These are phyloP conservation scores for Lithobius niger DNA, from an alignment of 1,140 invertebrate species.

Conservation along the genomic window DNA sequence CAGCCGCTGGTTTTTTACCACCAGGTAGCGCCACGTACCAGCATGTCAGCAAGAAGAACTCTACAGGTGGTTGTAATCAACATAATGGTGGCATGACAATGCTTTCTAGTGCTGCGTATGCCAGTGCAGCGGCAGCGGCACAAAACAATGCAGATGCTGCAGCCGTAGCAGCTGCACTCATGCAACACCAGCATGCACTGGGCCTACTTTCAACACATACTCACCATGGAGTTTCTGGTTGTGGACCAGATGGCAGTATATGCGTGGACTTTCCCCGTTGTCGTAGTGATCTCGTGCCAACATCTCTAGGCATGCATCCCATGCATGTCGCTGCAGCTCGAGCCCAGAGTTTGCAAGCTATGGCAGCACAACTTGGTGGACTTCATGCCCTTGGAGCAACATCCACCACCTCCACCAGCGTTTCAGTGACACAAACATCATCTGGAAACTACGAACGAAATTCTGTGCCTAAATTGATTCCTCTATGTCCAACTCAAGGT, in stretches of 20 bases:
- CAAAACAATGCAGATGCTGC: slow-evolving; percentile 31
- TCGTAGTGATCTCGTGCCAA: background rate
- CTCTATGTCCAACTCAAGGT: slow-evolving; percentile 1
- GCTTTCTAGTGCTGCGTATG: background rate
- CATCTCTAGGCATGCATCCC: background rate
- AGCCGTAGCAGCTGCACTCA: slow-evolving; percentile 17
- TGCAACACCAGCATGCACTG: slow-evolving; percentile 10
- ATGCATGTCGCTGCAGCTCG: no score
- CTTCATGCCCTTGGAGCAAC: background rate
- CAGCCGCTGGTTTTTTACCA: background rate
- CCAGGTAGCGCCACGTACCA: background rate
- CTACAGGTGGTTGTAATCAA: no score
- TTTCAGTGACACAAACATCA: background rate
- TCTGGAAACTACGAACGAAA: background rate
- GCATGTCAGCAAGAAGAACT: background rate
- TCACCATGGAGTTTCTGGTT: background rate
- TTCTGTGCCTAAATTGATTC: background rate
- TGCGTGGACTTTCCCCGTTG: slow-evolving; percentile 5
- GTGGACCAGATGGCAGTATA: background rate
- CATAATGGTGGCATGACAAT: background rate
- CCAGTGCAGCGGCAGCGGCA: background rate
- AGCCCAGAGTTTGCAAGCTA: background rate
- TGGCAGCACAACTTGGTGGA: background rate
- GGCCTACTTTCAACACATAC: background rate
- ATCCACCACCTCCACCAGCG: no score